These are phyloP conservation scores for Trichogramma dendrolimi DNA, from an alignment of 2,888 invertebrate species.

Conservation along the genomic window DNA sequence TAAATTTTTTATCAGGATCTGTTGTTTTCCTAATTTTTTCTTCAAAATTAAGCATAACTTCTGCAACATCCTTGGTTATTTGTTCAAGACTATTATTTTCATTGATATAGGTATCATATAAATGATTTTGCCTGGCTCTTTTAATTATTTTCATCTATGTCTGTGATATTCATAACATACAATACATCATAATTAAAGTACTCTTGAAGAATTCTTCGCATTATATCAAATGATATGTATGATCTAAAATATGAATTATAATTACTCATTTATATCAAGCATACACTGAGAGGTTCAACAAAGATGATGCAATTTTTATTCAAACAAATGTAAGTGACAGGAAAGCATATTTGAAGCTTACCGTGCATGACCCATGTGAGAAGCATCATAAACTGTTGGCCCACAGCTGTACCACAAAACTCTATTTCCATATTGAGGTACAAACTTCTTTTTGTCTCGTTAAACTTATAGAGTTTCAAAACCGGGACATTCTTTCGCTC, in stretches of 20 bases:
- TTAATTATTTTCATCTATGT: constrained; percentile 99
- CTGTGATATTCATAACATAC: constrained; percentile 98
- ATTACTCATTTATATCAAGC: not conserved
- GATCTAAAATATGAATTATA: constrained; percentile 60
- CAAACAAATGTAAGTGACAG: not conserved
- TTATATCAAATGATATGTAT: constrained; percentile 96
- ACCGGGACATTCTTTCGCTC: constrained; percentile 49
- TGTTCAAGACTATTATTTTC: constrained; percentile 59
- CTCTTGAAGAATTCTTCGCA: constrained; percentile 80
- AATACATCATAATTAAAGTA: constrained; percentile 92
- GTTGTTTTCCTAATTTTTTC: constrained; percentile 61
- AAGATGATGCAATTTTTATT: constrained; percentile 18
- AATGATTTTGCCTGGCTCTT: constrained; percentile 84
- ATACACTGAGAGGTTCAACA: not conserved
- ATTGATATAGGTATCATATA: constrained; percentile 72
- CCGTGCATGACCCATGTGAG: constrained; percentile 99
- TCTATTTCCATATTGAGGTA: constrained; percentile 75
- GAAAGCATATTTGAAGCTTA: constrained; percentile 46
- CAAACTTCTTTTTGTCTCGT: constrained; percentile 87
- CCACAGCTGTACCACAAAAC: constrained; percentile 99
- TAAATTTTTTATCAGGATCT: constrained; percentile 82
- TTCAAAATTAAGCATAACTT: constrained; percentile 63
- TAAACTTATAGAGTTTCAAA: constrained; percentile 82
- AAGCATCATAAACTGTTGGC: constrained; percentile 98
- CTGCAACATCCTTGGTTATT: constrained; percentile 67